Percentiles rank a stretch among this genome's conserved stretches.
Conservation (phyloP, 2,888 invertebrate species). For the Druceiella hillmani region DNA sequence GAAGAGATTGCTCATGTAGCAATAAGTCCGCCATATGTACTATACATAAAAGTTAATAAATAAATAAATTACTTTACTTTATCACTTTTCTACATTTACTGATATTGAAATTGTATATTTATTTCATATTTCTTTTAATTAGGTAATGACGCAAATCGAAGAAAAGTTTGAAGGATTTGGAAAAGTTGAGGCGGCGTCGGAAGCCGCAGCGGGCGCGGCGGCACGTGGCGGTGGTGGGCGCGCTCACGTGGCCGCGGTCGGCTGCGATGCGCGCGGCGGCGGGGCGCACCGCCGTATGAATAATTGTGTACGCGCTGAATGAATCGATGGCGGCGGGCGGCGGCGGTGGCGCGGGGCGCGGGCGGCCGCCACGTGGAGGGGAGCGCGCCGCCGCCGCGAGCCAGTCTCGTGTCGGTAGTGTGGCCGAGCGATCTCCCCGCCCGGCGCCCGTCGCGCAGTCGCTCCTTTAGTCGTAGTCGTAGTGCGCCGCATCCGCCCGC, state of each 20-base stretch:
- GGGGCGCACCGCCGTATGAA: slow-evolving; percentile 47
- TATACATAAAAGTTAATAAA: no score
- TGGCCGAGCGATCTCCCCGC: slow-evolving; percentile 55
- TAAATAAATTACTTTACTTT: no score
- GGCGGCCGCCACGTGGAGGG: slow-evolving; percentile 28
- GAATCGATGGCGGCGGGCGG: slow-evolving; percentile 48
- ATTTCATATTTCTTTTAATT: no score
- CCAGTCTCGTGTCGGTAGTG: slow-evolving; percentile 68
- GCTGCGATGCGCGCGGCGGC: slow-evolving; percentile 34
- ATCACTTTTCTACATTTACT: no score
- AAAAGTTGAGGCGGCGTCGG: slow-evolving; percentile 26
- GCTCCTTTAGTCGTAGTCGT: slow-evolving; percentile 53
- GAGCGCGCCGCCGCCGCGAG: slow-evolving; percentile 49
- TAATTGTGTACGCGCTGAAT: slow-evolving; percentile 51
- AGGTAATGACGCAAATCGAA: no score
- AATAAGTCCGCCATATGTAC: no score
- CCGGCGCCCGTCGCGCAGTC: slow-evolving; percentile 38
- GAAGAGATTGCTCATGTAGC: no score
- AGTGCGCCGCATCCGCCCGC: slow-evolving; percentile 38
- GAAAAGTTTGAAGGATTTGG: no score
- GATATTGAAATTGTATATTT: no score
- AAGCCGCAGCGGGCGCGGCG: slow-evolving; percentile 30
- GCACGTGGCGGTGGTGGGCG: slow-evolving; percentile 39
- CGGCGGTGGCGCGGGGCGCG: slow-evolving; percentile 32
- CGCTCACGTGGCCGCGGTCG: slow-evolving; percentile 42